phyloP scores from a whole-genome alignment of 2,888 invertebrate species.

The Tanypteryx hageni region DNA sequence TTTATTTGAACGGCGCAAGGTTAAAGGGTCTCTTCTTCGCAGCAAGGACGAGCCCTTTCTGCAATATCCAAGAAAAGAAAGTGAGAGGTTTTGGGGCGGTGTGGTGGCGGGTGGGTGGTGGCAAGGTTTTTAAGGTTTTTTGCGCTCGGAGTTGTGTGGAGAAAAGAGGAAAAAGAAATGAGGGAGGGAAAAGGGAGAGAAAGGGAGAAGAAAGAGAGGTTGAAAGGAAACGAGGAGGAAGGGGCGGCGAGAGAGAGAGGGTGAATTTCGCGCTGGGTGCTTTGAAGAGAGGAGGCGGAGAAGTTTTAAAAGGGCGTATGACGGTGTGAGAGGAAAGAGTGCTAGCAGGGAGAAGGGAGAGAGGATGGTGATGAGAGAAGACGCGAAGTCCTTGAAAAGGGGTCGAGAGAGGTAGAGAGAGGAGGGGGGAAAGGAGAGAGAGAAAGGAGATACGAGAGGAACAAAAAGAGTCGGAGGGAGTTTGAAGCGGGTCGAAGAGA shows the following conservation, averaged over 20 bases:
- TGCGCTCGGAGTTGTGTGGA: too few relatives aligned
- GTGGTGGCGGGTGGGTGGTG: background rate
- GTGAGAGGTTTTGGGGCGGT: background rate
- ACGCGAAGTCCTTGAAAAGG: background rate
- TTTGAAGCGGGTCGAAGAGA: background rate
- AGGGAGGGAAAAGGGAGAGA: too few relatives aligned
- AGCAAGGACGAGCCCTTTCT: conserved; percentile 22
- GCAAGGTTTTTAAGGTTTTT: background rate
- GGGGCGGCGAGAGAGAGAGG: too few relatives aligned
- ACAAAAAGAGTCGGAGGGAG: background rate
- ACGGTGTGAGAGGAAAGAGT: too few relatives aligned
- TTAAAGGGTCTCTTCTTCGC: conserved; percentile 22
- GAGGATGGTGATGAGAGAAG: background rate
- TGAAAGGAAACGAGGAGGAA: too few relatives aligned
- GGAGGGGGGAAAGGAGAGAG: background rate
- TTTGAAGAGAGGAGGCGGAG: too few relatives aligned
- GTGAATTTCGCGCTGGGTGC: too few relatives aligned
- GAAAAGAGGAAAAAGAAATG: too few relatives aligned
- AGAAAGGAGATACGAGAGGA: background rate
- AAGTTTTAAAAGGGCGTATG: too few relatives aligned
- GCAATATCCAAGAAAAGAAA: conserved; percentile 21
- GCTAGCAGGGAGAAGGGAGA: too few relatives aligned
- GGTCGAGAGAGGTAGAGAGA: background rate
- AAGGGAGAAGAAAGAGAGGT: too few relatives aligned
- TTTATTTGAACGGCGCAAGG: conserved; percentile 41